Conservation (phyloP, 2,888 invertebrate genomes). For the Norana najaformis region DNA sequence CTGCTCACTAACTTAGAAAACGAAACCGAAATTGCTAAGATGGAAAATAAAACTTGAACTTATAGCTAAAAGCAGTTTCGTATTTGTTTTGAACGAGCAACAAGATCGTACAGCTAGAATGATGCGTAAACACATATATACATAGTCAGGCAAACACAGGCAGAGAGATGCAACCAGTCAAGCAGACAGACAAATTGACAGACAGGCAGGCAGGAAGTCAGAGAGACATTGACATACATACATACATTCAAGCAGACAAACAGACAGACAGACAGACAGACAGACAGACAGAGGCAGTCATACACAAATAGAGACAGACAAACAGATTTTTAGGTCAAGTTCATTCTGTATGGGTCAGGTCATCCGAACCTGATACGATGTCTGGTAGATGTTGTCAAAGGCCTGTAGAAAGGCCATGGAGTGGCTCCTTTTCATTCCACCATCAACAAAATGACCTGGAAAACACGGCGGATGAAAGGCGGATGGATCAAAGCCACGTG, state of each 20-base stretch:
- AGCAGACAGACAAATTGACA: neutral
- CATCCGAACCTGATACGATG: neutral
- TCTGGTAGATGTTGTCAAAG: neutral
- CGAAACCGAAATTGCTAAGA: neutral
- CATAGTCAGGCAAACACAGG: too few relatives aligned
- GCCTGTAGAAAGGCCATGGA: neutral
- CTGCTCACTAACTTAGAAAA: neutral
- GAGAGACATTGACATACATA: too few relatives aligned
- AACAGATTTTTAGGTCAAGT: too few relatives aligned
- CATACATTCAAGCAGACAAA: too few relatives aligned
- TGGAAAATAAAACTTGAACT: neutral
- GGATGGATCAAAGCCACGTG: neutral
- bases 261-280: too few relatives aligned
- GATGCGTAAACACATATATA: neutral
- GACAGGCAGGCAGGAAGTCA: neutral
- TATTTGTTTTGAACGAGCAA: too few relatives aligned
- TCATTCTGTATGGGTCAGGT: neutral
- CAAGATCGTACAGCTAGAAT: neutral
- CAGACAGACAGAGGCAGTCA: too few relatives aligned
- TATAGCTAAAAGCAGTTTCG: neutral
- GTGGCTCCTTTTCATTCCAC: neutral
- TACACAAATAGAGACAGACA: too few relatives aligned
- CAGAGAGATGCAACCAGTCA: neutral
- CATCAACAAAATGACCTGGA: neutral
- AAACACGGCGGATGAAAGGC: neutral